phyloP scores from a whole-genome alignment of 2,888 invertebrate genomes.

The Agrypnus murinus region DNA sequence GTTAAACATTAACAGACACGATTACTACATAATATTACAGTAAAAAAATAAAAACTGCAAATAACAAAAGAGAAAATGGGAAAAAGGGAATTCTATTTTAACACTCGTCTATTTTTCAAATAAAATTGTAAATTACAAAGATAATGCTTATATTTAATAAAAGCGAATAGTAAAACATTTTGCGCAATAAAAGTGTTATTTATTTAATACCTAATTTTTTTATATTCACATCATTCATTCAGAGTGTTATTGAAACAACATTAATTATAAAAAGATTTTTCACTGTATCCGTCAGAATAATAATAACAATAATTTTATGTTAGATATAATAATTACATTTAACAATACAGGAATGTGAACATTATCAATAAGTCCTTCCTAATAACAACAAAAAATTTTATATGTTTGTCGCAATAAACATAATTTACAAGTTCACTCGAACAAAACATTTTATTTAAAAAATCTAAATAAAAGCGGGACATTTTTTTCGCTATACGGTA shows the following conservation, averaged over 20 bases:
- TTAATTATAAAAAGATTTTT: constrained; percentile 51
- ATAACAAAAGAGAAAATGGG: too few relatives aligned
- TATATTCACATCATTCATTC: constrained; percentile 29
- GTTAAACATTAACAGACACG: too few relatives aligned
- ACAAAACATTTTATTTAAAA: constrained; percentile 56
- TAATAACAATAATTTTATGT: constrained; percentile 46
- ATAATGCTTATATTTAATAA: constrained; percentile 1
- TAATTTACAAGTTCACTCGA: constrained; percentile 56
- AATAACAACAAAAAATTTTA: constrained; percentile 44
- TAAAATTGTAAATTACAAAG: neutral
- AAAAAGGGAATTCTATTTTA: too few relatives aligned
- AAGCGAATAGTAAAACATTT: neutral
- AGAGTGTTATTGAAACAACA: constrained; percentile 41
- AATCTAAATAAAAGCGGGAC: constrained; percentile 53
- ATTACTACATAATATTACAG: too few relatives aligned
- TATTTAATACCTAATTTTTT: constrained; percentile 27
- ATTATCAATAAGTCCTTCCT: constrained; percentile 44
- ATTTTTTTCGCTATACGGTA: constrained; percentile 53
- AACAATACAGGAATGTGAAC: constrained; percentile 35
- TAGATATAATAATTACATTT: constrained; percentile 30
- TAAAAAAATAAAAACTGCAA: too few relatives aligned
- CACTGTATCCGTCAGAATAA: constrained; percentile 43
- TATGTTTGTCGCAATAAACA: constrained; percentile 43
- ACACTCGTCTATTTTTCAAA: too few relatives aligned
- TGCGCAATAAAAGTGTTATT: constrained; percentile 27